phyloP scores from a whole-genome alignment of 2,888 invertebrate species.

The Steinernema scapterisci region DNA sequence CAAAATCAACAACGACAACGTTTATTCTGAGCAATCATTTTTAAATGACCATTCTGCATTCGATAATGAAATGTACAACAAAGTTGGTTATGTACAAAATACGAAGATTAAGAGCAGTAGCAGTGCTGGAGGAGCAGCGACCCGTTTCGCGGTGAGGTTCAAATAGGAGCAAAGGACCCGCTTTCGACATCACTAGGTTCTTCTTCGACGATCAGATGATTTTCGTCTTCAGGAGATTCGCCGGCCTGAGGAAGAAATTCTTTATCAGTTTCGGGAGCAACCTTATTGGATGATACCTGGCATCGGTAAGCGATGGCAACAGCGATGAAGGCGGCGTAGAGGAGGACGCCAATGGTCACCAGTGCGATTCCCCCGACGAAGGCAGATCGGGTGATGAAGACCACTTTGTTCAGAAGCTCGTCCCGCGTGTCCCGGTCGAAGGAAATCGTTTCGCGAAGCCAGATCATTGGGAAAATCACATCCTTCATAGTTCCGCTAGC shows the following conservation, averaged over 20 bases:
- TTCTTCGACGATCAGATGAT: neutral
- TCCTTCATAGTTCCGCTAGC: slow-evolving; percentile 40
- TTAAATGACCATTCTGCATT: too few relatives aligned
- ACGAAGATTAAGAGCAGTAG: too few relatives aligned
- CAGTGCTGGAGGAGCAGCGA: neutral
- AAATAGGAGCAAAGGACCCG: slow-evolving; percentile 2
- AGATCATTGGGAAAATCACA: slow-evolving; percentile 60
- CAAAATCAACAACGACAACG: too few relatives aligned
- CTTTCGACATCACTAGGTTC: neutral
- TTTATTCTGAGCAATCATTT: too few relatives aligned
- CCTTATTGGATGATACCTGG: neutral
- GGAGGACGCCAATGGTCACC: slow-evolving; percentile 41
- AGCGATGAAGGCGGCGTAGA: slow-evolving; percentile 41
- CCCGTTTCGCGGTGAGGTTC: neutral
- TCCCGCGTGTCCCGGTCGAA: slow-evolving; percentile 58
- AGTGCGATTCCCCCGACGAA: slow-evolving; percentile 40
- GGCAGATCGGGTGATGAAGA: slow-evolving; percentile 31
- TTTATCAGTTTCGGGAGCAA: neutral
- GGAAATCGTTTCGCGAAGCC: slow-evolving; percentile 64
- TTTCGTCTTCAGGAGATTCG: neutral
- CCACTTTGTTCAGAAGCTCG: slow-evolving; percentile 44
- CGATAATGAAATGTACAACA: too few relatives aligned
- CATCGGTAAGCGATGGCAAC: slow-evolving; percentile 35
- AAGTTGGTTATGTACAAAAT: too few relatives aligned
- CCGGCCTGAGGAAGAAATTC: too few relatives aligned